These are phyloP conservation scores for Aradophagus sp. DNA, from an alignment of 1,140 invertebrate species.

Conservation along the genomic window DNA sequence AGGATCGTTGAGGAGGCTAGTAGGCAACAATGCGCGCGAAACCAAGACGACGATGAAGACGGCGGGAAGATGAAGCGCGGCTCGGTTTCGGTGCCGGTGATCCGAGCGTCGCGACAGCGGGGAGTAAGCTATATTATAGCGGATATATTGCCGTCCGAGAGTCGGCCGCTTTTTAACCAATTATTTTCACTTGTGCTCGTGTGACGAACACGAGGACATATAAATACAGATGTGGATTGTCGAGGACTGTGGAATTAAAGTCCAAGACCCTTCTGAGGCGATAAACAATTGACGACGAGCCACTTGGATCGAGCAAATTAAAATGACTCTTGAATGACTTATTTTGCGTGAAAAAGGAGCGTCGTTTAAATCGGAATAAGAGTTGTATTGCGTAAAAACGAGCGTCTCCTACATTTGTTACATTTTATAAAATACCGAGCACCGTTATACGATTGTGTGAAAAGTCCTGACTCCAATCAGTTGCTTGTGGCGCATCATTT, in stretches of 20 bases:
- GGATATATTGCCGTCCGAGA: slow-evolving; percentile 72
- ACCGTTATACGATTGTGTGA: too few species aligned
- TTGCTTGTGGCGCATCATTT: too few species aligned
- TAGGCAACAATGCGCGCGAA: slow-evolving; percentile 23
- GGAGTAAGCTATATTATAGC: slow-evolving; percentile 75
- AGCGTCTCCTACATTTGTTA: too few species aligned
- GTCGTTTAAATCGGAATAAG: too few species aligned
- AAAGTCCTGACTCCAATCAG: too few species aligned
- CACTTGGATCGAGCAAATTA: slow-evolving; percentile 4
- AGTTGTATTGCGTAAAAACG: too few species aligned
- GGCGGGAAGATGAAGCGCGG: slow-evolving; percentile 42
- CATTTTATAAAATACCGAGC: too few species aligned
- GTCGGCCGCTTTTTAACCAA: slow-evolving; percentile 73
- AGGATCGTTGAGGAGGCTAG: slow-evolving; percentile 1
- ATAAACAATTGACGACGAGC: slow-evolving; percentile 3
- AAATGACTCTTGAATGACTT: not conserved
- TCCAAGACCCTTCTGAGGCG: slow-evolving; percentile 14
- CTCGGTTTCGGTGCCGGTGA: slow-evolving; percentile 68
- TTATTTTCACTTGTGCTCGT: slow-evolving; percentile 75
- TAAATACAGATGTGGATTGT: slow-evolving; percentile 49
- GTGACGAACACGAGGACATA: slow-evolving; percentile 65
- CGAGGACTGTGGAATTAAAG: slow-evolving; percentile 36
- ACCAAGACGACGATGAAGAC: slow-evolving; percentile 39
- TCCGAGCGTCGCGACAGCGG: slow-evolving; percentile 73
- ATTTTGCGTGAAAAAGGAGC: too few species aligned